Conservation (phyloP, 2,113 vertebrate genomes). For the Cynocephalus volans region DNA sequence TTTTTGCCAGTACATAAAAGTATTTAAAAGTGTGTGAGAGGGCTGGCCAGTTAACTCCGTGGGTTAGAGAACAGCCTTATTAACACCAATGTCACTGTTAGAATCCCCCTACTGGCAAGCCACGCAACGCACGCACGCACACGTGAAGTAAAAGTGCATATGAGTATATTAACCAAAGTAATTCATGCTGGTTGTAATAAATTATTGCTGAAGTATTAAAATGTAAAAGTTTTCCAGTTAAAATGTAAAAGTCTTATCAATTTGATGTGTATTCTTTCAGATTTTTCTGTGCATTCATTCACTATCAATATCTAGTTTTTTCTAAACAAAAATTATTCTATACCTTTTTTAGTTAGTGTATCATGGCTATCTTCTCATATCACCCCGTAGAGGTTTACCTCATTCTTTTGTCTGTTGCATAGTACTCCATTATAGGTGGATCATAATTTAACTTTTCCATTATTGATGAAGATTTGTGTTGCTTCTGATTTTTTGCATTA, state of each 20-base stretch:
- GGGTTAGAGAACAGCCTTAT: too few species aligned
- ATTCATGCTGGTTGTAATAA: background rate
- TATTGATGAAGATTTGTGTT: background rate
- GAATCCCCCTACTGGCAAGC: too few species aligned
- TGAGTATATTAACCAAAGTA: background rate
- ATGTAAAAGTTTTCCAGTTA: background rate
- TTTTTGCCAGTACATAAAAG: background rate
- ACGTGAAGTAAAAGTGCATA: background rate
- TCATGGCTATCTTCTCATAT: background rate
- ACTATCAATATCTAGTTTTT: background rate
- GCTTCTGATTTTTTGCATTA: background rate
- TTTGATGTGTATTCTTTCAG: background rate
- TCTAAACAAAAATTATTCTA: background rate
- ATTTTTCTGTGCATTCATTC: constrained; percentile 1
- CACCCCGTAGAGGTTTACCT: background rate
- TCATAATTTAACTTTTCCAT: background rate
- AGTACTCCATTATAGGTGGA: background rate
- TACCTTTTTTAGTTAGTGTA: background rate
- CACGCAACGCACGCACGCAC: too few species aligned
- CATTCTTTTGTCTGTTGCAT: background rate
- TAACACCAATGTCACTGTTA: too few species aligned
- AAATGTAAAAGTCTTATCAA: background rate
- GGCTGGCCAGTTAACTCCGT: too few species aligned
- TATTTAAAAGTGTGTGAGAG: constrained; percentile 1
- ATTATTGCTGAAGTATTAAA: background rate